Conservation (phyloP, 2,888 invertebrate species). For the Eledone cirrhosa region DNA sequence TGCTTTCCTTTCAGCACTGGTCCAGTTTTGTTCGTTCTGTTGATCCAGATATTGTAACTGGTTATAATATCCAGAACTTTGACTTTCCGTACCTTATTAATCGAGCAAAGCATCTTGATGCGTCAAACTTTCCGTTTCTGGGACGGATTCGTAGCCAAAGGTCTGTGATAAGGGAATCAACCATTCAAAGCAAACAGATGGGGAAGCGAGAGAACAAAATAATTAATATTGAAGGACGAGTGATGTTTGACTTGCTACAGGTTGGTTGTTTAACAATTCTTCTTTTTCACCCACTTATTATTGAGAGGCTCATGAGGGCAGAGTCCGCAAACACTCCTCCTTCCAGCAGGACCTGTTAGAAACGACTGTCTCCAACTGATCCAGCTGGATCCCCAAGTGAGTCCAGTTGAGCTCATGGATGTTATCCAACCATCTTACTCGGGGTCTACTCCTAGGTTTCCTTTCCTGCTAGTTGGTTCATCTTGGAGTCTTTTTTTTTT, state of each 20-base stretch:
- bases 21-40: slow-evolving; percentile 91
- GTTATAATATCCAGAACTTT: slow-evolving; percentile 99
- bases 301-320: too few relatives aligned
- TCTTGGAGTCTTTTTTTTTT: too few relatives aligned
- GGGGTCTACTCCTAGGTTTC: too few relatives aligned
- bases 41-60: slow-evolving; percentile 98
- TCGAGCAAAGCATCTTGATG: slow-evolving; percentile 88
- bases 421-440: too few relatives aligned
- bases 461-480: too few relatives aligned
- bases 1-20: slow-evolving; percentile 76
- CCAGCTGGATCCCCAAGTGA: too few relatives aligned
- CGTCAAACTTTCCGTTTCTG: slow-evolving; percentile 73
- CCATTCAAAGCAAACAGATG: slow-evolving; percentile 96
- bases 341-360: too few relatives aligned
- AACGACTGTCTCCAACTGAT: too few relatives aligned
- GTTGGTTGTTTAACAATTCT: slow-evolving; percentile 67
- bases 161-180: slow-evolving; percentile 83
- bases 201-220: slow-evolving; percentile 93
- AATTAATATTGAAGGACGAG: slow-evolving; percentile 95
- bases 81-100: slow-evolving; percentile 96
- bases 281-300: background rate
- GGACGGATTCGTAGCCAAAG: slow-evolving; percentile 78
- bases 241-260: slow-evolving; percentile 93
- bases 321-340: too few relatives aligned
- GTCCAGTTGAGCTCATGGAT: too few relatives aligned